Base-by-base conservation (phyloP, 1,140 invertebrate species). In the Atta cephalotes region DNA sequence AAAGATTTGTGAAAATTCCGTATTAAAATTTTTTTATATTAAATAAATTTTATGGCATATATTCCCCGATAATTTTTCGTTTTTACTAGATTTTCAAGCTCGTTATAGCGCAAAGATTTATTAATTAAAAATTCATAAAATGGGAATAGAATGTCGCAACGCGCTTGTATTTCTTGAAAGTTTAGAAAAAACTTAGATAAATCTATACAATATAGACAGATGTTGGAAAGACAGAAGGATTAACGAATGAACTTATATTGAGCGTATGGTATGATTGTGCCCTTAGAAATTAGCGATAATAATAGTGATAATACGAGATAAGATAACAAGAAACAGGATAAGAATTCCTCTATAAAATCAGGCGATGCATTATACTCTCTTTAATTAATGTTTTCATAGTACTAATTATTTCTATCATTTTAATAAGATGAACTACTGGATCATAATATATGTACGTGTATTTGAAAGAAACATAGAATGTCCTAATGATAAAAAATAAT, bases 81-180 rank as follows among this genome's bases (percentile, higher is more conserved):
- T 85, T 66, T 85, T 66, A 45, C 25, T 66, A 79, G 14, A 85
- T 79, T 25, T 71, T 18, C 79, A n/a, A 72, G 14, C 56, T 62
- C 53, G 18, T 74, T 82, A 49, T 45, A 56, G 66, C 66, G 68
- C 53, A 5, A 74, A 74, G 21, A 49, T 82, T 56, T 72, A 62
- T 74, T 21, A 51, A 72, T 60, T 72, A 25, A 84, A 74, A 35
- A 74, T 76, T 84, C 45, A 62, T 63, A 18, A 74, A 62, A 63
- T 76, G 56, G 62, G 56, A 76, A 31, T 62, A 74, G 56, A 74
- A 74, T 62, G 25, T 84, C 28, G 70, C 58, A 76, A n/a, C 49
- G 80, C 70, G 80, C 80, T 84, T 84, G 70, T 84, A 74, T 84
- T 74, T 84, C 80, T 56, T 85, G 62, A 85, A 85, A 85, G 62